Evolutionary conservation across 2,797 vertebrate genomes (phyloP).

Genomic region (Antrozous pallidus): DNA sequence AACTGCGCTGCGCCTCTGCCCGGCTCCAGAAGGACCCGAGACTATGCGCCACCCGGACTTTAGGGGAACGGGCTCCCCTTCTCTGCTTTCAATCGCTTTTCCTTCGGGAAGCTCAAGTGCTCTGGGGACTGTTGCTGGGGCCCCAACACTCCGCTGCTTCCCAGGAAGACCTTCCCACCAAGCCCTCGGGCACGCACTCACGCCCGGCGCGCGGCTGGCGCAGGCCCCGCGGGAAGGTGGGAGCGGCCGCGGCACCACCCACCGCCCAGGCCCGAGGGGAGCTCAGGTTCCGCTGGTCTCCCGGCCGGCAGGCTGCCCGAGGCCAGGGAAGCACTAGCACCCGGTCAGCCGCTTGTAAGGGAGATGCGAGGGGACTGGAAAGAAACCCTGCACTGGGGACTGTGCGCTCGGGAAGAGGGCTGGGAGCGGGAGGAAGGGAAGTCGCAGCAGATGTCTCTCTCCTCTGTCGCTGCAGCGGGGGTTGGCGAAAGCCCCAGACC

Average conservation of each 20-base stretch:
- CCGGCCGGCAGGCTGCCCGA: rapidly evolving
- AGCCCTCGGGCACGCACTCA: slow-evolving; percentile 19
- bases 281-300: not conserved
- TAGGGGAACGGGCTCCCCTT: not conserved
- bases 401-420: not conserved
- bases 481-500: not conserved
- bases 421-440: not conserved
- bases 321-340: not conserved
- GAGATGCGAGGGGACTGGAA: not conserved
- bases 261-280: not conserved
- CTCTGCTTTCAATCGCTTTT: not conserved
- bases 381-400: slow-evolving; percentile 15
- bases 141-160: slow-evolving; percentile 43
- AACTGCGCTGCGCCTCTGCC: not conserved
- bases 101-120: slow-evolving; percentile 29
- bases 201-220: slow-evolving; percentile 10
- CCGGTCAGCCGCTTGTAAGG: not conserved
- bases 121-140: slow-evolving; percentile 40
- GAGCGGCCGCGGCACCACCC: slow-evolving; percentile 56
- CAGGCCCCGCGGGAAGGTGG: slow-evolving; percentile 49
- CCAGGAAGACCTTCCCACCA: slow-evolving; percentile 33
- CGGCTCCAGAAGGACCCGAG: not conserved
- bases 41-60: not conserved
- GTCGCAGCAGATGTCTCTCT: not conserved
- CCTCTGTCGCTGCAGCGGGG: not conserved